A percentile compares a stretch with the other conserved stretches of the same genome.
Evolutionary conservation across 1,140 invertebrate species (phyloP).

Genomic region (Spodoptera litura): DNA sequence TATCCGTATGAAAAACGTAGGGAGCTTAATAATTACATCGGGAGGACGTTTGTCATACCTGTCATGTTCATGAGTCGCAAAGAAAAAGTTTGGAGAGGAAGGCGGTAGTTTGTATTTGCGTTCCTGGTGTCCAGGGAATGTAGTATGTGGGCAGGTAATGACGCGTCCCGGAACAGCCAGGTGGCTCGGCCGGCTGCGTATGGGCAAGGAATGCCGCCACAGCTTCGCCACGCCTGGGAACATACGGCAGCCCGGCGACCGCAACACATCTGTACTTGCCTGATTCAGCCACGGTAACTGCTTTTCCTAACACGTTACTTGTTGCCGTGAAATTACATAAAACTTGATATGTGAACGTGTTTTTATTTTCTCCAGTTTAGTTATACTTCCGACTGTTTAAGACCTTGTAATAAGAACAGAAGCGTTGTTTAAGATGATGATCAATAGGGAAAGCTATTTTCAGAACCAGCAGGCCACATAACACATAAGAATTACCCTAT

Average conservation of each 20-base stretch:
- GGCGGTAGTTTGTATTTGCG: constrained; percentile 69
- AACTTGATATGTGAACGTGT: not conserved
- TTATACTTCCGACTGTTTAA: no score
- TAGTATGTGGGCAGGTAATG: constrained; percentile 64
- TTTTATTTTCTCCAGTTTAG: constrained; percentile 2
- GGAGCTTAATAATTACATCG: constrained; percentile 50
- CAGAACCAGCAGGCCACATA: not conserved
- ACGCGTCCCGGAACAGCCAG: constrained; percentile 77
- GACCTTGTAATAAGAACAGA: no score
- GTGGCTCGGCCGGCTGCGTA: constrained; percentile 69
- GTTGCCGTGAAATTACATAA: constrained; percentile 52
- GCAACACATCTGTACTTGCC: constrained; percentile 69
- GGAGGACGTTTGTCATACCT: constrained; percentile 53
- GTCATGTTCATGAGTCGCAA: constrained; percentile 49
- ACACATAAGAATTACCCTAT: not conserved
- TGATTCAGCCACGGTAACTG: constrained; percentile 67
- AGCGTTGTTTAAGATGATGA: no score
- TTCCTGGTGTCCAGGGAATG: constrained; percentile 74
- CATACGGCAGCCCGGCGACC: constrained; percentile 59
- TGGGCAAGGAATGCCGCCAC: constrained; percentile 78
- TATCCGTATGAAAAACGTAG: constrained; percentile 41
- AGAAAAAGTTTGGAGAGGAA: constrained; percentile 72
- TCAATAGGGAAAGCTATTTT: not conserved
- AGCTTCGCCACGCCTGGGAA: constrained; percentile 71
- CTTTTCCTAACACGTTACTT: constrained; percentile 59